Percentiles rank a stretch among this genome's conserved stretches.
phyloP scores from a whole-genome alignment of 2,888 invertebrate genomes.

The Arrhopalites spinosus region DNA sequence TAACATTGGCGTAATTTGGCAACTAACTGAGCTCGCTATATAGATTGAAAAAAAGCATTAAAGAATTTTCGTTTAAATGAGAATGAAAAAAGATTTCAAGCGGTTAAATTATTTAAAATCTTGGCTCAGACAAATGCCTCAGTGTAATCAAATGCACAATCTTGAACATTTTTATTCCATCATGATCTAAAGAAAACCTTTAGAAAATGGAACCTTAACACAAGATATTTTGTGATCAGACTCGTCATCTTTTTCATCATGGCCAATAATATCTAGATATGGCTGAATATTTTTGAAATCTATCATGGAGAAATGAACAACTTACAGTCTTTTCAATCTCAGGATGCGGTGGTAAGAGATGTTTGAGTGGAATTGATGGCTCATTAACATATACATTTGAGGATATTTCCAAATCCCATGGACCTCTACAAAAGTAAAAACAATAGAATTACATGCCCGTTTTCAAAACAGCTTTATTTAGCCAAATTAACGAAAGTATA shows the following conservation, averaged over 20 bases:
- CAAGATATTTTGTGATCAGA: slow-evolving; percentile 41
- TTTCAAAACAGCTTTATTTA: too few relatives aligned
- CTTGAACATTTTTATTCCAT: slow-evolving; percentile 5
- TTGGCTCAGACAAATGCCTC: slow-evolving; percentile 43
- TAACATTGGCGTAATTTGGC: slow-evolving; percentile 87
- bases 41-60: too few relatives aligned
- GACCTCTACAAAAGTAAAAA: slow-evolving; percentile 65
- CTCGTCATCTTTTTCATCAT: slow-evolving; percentile 56
- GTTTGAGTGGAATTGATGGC: slow-evolving; percentile 83
- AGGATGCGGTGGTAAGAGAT: slow-evolving; percentile 91
- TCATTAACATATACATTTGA: slow-evolving; percentile 91
- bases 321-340: slow-evolving; percentile 75
- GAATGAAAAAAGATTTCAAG: too few relatives aligned
- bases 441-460: too few relatives aligned
- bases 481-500: slow-evolving; percentile 9
- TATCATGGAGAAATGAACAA: too few relatives aligned
- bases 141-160: slow-evolving; percentile 24
- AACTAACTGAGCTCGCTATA: slow-evolving; percentile 75
- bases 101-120: too few relatives aligned
- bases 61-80: too few relatives aligned
- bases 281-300: too few relatives aligned
- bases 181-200: slow-evolving; percentile 36
- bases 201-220: neutral
- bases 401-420: slow-evolving; percentile 92
- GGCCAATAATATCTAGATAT: slow-evolving; percentile 17